A percentile compares a stretch with the other conserved stretches of the same genome.
Evolutionary conservation across 2,113 vertebrate species (phyloP).

Genomic region (Noturus placidus): DNA sequence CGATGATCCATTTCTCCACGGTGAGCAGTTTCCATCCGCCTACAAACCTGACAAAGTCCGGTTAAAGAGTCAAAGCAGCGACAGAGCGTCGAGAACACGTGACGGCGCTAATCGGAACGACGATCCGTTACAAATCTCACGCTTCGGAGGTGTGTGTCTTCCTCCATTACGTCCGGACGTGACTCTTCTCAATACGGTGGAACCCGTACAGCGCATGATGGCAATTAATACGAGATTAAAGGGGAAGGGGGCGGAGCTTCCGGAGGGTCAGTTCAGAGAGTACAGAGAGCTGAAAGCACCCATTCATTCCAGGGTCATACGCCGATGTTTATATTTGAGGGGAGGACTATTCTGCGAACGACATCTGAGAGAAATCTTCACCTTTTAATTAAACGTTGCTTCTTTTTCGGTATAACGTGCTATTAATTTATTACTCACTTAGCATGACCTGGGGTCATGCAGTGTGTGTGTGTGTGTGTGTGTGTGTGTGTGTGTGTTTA

Average conservation of each 20-base stretch:
- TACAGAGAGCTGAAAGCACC: neutral
- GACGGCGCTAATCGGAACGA: neutral
- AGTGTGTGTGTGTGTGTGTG: neutral
- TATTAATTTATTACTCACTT: neutral
- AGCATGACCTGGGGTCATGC: neutral
- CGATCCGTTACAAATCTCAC: neutral
- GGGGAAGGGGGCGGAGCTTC: neutral
- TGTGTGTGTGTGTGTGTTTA: conserved; percentile 52
- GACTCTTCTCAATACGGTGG: too few relatives aligned
- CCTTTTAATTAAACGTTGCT: too few relatives aligned
- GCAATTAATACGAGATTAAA: neutral
- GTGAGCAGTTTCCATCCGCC: conserved; percentile 82
- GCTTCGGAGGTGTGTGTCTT: neutral
- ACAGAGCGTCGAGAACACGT: neutral
- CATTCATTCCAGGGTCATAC: neutral
- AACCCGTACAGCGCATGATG: too few relatives aligned
- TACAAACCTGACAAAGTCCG: conserved; percentile 70
- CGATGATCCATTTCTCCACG: conserved; percentile 84
- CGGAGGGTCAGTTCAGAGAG: neutral
- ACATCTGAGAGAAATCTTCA: too few relatives aligned
- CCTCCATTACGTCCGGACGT: neutral
- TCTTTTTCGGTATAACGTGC: too few relatives aligned
- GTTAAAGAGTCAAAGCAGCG: conserved; percentile 55
- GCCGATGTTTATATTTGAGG: neutral
- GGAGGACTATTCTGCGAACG: too few relatives aligned